Conservation (phyloP, 2,888 invertebrate genomes). For the Acleris holmiana region DNA sequence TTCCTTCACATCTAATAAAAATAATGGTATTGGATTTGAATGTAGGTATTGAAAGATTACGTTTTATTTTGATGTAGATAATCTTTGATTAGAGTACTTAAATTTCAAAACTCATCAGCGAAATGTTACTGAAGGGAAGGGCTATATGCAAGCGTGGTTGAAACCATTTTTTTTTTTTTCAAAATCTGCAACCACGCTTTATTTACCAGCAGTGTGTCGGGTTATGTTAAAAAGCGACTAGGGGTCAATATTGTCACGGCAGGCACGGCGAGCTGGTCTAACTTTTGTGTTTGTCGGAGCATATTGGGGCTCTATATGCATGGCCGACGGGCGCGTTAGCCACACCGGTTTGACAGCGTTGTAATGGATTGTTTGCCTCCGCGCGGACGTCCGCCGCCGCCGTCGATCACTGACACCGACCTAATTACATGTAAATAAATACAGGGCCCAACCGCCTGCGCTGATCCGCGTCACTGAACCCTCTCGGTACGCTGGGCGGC, state of each 20-base stretch:
- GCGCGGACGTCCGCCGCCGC: conserved; percentile 65
- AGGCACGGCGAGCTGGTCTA: conserved; percentile 60
- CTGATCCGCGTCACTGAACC: conserved; percentile 53
- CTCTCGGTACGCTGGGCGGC: conserved; percentile 42
- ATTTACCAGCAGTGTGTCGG: conserved; percentile 9
- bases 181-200: background rate
- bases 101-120: too few species aligned
- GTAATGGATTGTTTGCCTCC: conserved; percentile 78
- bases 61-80: too few species aligned
- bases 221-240: conserved; percentile 58
- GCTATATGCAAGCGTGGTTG: too few species aligned
- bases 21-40: conserved; percentile 45
- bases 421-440: conserved; percentile 82
- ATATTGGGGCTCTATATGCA: conserved; percentile 64
- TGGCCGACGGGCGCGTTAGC: conserved; percentile 49
- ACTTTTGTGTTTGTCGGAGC: conserved; percentile 66
- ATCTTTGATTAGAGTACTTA: too few species aligned
- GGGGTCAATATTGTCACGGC: conserved; percentile 58
- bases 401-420: conserved; percentile 76
- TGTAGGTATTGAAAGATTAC: conserved; percentile 11
- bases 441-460: conserved; percentile 55
- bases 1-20: conserved; percentile 46
- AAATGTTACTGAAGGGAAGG: too few species aligned
- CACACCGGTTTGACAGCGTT: conserved; percentile 59
- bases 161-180: too few species aligned